Base-by-base conservation (phyloP, 2,797 vertebrate genomes). In the Geotrypetes seraphini region DNA sequence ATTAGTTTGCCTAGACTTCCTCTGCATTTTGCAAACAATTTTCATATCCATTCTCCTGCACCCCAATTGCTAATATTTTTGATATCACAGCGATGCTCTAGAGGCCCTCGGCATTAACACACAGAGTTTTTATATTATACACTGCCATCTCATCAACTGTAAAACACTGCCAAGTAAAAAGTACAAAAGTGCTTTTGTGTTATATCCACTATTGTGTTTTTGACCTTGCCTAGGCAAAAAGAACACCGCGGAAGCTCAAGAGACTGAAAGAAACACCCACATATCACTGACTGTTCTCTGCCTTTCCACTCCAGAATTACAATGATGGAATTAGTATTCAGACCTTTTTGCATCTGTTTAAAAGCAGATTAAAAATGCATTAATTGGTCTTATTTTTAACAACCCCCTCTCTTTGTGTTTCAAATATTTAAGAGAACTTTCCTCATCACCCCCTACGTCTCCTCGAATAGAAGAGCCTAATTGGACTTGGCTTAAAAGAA, bases 291-390 rank as follows among this genome's bases (percentile, higher is more conserved):
- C 27, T 8, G 6, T 16, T 29, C 3, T 38, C 53, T 57, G 38
- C 43, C 49, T 31, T 28, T 28, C 55, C 53, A 22, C 0, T 21
- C 6, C 2, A 3, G 52, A 45, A 68, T 57, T 27, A 13, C 43
- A 65, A 70, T 61, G 32, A 53, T 0, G 1, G 6, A 31, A 70
- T 70, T 59, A 65, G 48, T 33, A 70, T 70, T 37, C 67, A 51
- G 45, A 25, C 33, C 45, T n/a, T 47, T 61, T 65, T 59, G 50
- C 43, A 50, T 49, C 33, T 56, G 54, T 63, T 68, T 68, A 61
- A 57, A 53, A 47, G 47, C 45, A 61, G 61, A 68, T 70, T 70
- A 63, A 63, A 65, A 68, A 57, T 53, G 57, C 61, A 68, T 68
- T 70, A 70, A 67, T 66, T 63, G 64, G 61, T 50, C 52, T 65